These are phyloP conservation scores for Tethea ocularis DNA, from an alignment of 2,888 invertebrate genomes.

Conservation along the genomic window DNA sequence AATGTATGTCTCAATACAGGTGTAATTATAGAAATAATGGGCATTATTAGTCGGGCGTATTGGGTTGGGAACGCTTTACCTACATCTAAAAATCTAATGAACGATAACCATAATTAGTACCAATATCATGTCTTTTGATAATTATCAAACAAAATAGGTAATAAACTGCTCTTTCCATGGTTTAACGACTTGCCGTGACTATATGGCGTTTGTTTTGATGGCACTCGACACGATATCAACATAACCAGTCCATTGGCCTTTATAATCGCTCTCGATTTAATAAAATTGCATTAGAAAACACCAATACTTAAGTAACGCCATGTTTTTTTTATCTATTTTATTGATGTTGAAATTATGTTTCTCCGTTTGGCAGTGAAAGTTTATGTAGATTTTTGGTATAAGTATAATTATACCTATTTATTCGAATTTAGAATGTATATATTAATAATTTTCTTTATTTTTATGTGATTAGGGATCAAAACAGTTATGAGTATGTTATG, in stretches of 20 bases:
- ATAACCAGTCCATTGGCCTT: constrained; percentile 14
- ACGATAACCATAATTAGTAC: background rate
- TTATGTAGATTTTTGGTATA: background rate
- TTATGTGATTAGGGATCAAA: background rate
- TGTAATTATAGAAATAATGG: no score
- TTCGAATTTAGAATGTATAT: background rate
- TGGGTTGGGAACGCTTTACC: background rate
- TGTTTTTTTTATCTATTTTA: no score
- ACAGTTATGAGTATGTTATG: no score
- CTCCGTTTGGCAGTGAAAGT: background rate
- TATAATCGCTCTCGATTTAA: constrained; percentile 21
- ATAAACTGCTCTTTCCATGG: background rate
- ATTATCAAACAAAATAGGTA: background rate
- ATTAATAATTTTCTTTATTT: background rate
- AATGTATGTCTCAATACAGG: no score
- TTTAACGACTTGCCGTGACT: background rate
- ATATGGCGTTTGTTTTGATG: constrained; percentile 25
- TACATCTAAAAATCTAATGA: background rate
- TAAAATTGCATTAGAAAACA: constrained; percentile 3
- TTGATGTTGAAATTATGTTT: background rate
- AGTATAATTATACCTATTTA: background rate
- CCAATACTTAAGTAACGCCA: background rate
- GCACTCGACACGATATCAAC: constrained; percentile 22
- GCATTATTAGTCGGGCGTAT: no score
- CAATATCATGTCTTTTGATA: background rate